Conservation (phyloP, 2,888 invertebrate species). For the Apeira syringaria region DNA sequence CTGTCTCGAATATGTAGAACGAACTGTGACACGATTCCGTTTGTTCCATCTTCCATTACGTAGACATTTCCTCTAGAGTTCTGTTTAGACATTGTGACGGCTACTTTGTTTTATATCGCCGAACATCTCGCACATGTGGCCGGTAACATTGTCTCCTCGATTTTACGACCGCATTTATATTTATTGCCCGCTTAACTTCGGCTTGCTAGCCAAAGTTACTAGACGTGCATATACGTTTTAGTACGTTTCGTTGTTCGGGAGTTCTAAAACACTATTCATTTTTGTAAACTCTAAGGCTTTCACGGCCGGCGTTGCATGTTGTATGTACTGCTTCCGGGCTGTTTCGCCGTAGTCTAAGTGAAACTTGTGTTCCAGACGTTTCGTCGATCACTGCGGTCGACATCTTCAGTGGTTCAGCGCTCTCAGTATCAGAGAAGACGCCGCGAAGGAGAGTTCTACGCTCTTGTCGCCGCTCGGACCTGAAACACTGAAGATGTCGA, state of each 20-base stretch:
- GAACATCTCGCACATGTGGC: slow-evolving; percentile 27
- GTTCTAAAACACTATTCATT: slow-evolving; percentile 11
- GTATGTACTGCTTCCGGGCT: too few species aligned
- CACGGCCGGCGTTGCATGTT: too few species aligned
- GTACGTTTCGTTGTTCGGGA: slow-evolving; percentile 10
- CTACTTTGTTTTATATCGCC: slow-evolving; percentile 38
- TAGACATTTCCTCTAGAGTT: slow-evolving; percentile 47
- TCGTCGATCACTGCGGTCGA: too few species aligned
- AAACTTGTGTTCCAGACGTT: too few species aligned
- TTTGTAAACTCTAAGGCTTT: too few species aligned
- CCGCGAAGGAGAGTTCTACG: too few species aligned
- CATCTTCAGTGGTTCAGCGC: too few species aligned
- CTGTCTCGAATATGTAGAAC: slow-evolving; percentile 50
- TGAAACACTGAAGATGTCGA: too few species aligned
- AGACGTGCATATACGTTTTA: slow-evolving; percentile 12
- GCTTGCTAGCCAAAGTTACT: slow-evolving; percentile 21
- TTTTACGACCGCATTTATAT: slow-evolving; percentile 42
- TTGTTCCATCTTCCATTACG: slow-evolving; percentile 55
- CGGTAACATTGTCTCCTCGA: slow-evolving; percentile 41
- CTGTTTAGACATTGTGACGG: slow-evolving; percentile 42
- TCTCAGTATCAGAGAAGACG: too few species aligned
- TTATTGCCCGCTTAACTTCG: slow-evolving; percentile 27
- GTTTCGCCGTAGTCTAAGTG: too few species aligned
- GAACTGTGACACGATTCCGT: slow-evolving; percentile 55
- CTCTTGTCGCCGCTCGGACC: too few species aligned